Evolutionary conservation across 2,888 invertebrate species (phyloP).

Genomic region (Andrena camellia): DNA sequence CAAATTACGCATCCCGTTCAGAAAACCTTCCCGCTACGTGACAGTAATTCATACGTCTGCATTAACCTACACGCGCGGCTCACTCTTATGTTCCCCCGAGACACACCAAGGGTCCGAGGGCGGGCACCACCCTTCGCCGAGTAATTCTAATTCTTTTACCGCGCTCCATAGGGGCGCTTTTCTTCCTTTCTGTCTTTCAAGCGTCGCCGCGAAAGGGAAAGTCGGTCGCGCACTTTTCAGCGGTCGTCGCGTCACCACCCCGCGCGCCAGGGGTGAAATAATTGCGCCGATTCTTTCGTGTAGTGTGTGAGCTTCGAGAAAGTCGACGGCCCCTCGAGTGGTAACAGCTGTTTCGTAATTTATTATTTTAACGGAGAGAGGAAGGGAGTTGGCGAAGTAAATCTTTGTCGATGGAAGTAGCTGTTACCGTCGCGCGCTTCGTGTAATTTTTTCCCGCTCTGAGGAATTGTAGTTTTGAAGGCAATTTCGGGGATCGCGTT

Average conservation of each 20-base stretch:
- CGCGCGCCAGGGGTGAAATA: slow-evolving; percentile 3
- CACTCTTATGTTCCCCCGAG: slow-evolving; percentile 31
- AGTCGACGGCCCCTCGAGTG: background rate
- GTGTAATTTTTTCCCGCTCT: background rate
- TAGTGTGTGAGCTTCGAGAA: slow-evolving; percentile 9
- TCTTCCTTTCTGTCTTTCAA: slow-evolving; percentile 13
- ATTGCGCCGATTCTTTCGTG: slow-evolving; percentile 20
- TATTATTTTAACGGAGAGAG: slow-evolving; percentile 13
- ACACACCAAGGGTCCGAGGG: slow-evolving; percentile 24
- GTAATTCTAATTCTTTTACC: slow-evolving; percentile 49
- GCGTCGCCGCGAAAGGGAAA: slow-evolving; percentile 31
- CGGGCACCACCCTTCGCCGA: slow-evolving; percentile 3
- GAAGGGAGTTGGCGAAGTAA: background rate
- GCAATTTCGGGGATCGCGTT: background rate
- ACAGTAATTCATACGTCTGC: slow-evolving; percentile 73
- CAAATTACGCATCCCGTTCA: slow-evolving; percentile 75
- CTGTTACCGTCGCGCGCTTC: background rate
- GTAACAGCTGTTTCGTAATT: slow-evolving; percentile 18
- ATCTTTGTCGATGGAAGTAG: slow-evolving; percentile 14
- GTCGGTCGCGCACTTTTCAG: slow-evolving; percentile 4
- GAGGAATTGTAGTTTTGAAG: background rate
- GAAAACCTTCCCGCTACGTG: slow-evolving; percentile 72
- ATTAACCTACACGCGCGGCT: slow-evolving; percentile 63
- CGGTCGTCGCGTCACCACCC: background rate
- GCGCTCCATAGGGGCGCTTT: background rate